phyloP scores from a whole-genome alignment of 2,797 vertebrate genomes.

The Scolopax bukidnonensis region DNA sequence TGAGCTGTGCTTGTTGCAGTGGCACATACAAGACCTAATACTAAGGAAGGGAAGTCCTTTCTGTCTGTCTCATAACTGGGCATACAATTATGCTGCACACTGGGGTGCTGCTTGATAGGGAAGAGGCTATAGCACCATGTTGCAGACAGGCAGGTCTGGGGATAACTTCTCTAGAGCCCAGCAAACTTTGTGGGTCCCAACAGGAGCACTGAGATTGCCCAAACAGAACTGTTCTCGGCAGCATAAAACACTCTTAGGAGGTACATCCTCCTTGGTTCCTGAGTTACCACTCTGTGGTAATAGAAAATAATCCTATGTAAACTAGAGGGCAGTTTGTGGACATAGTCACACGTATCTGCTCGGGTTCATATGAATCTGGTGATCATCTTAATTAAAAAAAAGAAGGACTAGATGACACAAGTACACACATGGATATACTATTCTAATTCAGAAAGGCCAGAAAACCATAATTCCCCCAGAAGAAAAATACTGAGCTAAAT shows the following conservation, averaged over 20 bases:
- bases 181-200: not conserved
- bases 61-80: not conserved
- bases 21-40: not conserved
- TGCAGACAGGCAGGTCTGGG: not conserved
- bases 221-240: not conserved
- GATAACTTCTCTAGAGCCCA: not conserved
- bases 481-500: not conserved
- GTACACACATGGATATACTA: not conserved
- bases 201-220: not conserved
- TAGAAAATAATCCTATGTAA: not conserved
- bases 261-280: not conserved
- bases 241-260: not conserved
- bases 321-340: not conserved
- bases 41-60: not conserved
- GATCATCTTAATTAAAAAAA: slow-evolving; percentile 38
- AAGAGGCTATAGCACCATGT: not conserved
- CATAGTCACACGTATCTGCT: slow-evolving; percentile 29
- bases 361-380: slow-evolving; percentile 47
- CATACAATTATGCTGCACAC: not conserved
- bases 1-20: not conserved
- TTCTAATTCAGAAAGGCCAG: slow-evolving; percentile 53
- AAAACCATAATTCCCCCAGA: slow-evolving; percentile 47
- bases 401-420: slow-evolving; percentile 32
- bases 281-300: not conserved
- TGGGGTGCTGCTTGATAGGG: not conserved